These are phyloP conservation scores for Myzus persicae DNA, from an alignment of 1,140 invertebrate species.

Conservation along the genomic window DNA sequence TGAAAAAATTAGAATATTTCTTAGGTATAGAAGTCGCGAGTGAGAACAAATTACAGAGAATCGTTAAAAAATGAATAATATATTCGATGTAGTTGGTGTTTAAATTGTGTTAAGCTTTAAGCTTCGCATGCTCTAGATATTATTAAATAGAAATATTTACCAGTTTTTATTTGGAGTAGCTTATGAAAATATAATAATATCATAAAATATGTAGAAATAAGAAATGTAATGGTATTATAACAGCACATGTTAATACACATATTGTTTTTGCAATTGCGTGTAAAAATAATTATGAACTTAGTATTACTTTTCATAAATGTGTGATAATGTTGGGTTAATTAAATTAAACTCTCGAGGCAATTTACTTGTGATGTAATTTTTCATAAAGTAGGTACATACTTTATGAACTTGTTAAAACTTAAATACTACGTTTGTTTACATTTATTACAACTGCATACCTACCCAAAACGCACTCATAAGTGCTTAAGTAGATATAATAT, in stretches of 20 bases:
- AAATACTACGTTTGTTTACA: background rate
- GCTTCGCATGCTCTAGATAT: background rate
- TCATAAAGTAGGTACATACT: background rate
- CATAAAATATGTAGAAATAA: background rate
- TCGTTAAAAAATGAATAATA: background rate
- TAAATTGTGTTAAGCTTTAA: background rate
- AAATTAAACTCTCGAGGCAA: background rate
- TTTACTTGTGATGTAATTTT: background rate
- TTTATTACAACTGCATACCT: background rate
- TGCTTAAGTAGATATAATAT: background rate
- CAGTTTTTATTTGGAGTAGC: background rate
- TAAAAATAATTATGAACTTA: background rate
- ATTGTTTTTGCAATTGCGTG: background rate
- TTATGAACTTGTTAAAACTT: background rate
- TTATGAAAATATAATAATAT: background rate
- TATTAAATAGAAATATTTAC: background rate
- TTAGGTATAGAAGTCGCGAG: background rate
- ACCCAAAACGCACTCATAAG: no score
- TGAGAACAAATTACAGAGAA: background rate
- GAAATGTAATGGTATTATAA: background rate
- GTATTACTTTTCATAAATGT: background rate
- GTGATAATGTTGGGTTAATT: background rate
- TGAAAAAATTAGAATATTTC: background rate
- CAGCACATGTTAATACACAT: background rate
- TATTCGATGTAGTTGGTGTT: background rate